Evolutionary conservation across 2,888 invertebrate species (phyloP).

Genomic region (Drosophila lutescens): DNA sequence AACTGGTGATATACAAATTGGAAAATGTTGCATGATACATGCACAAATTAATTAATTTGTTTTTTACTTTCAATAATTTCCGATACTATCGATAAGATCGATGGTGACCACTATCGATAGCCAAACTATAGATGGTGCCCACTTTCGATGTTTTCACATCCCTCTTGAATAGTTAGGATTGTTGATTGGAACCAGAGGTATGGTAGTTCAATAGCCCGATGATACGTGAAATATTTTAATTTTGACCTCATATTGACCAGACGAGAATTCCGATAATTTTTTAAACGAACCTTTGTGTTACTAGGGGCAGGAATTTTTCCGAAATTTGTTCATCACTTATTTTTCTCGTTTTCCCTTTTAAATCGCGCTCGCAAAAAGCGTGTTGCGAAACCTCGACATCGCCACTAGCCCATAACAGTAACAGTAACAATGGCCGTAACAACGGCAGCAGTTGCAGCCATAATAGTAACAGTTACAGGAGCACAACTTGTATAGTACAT

Average conservation of each 20-base stretch:
- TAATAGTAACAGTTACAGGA: conserved; percentile 32
- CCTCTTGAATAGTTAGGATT: too few species aligned
- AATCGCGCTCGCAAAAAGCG: conserved; percentile 11
- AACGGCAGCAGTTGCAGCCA: conserved; percentile 47
- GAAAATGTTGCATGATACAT: too few species aligned
- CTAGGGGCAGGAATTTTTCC: conserved; percentile 10
- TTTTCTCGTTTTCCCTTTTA: not conserved
- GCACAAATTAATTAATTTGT: too few species aligned
- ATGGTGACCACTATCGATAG: too few species aligned
- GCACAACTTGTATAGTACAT: conserved; percentile 36
- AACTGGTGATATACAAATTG: too few species aligned
- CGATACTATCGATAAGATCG: too few species aligned
- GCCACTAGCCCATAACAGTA: conserved; percentile 56
- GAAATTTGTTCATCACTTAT: not conserved
- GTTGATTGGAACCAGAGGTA: too few species aligned
- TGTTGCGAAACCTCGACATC: conserved; percentile 38
- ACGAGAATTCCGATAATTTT: conserved; percentile 10
- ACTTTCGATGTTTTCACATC: too few species aligned
- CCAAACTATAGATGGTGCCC: too few species aligned
- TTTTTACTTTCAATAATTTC: too few species aligned
- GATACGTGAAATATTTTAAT: not conserved
- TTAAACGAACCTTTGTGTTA: conserved; percentile 23
- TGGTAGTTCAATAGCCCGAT: not conserved
- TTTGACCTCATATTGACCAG: not conserved
- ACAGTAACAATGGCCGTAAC: conserved; percentile 70